Evolutionary conservation across 2,113 vertebrate genomes (phyloP), one percentile per base, ranked within the genome.

Genomic region (Pangasianodon gigas): DNA sequence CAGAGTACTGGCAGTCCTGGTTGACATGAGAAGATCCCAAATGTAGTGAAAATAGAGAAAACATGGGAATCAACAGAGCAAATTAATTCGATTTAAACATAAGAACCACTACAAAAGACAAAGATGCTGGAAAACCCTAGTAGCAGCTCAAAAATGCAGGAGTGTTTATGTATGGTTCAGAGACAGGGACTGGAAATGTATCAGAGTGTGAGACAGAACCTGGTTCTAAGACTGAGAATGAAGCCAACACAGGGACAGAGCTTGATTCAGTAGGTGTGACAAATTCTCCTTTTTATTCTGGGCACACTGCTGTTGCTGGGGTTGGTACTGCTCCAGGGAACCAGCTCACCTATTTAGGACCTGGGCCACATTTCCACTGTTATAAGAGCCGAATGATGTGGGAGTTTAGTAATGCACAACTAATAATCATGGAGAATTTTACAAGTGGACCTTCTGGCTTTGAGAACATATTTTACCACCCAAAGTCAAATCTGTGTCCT

Each of bases 371-470:
- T 83, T 83, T 83, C 80, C 80, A 56, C 80, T 56, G 52, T 56
- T 83, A 83, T 83, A 83, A 83, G 52, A 56, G 80, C 52, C 37
- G 32, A 83, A 56, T 82, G 80, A 82, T 82, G n/a, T 82, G 48
- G 5, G 11, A n/a, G 10, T 80, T 80, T 80, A 56, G 18, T 56
- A 37, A 56, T 82, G 51, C 52, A 83, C 32, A 56, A 24, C 19
- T 58, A 58, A 58, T 21, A 83, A 56, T 81, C 4, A 52, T 56
- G 48, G 44, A 29, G 79, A 52, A 81, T 81, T 81, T 82, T 32
- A 56, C 79, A 32, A 83, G 80, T 56, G 29, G n/a, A 9, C 9
- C 4, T 83, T 58, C 6, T 21, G 52, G n/a, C n/a, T 58, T 83
- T 32, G 52, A 83, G 18, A 58, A 8, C 11, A 83, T 9, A 56